Base-by-base conservation (phyloP, 2,113 vertebrate genomes). In the Pelmatolapia mariae region DNA sequence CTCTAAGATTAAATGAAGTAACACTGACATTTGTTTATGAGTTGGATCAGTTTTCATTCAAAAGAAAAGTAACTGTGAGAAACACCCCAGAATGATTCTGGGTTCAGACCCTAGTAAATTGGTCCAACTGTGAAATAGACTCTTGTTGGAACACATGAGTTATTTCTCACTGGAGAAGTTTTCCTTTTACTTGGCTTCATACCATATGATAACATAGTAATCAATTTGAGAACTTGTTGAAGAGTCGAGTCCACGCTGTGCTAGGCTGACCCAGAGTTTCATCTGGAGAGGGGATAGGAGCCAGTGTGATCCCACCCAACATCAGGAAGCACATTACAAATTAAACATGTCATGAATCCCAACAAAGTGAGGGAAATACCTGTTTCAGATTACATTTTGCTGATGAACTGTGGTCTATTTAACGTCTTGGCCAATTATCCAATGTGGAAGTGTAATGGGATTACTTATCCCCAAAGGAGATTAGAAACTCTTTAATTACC, bases 181-280 rank as follows among this genome's bases (percentile, higher is more conserved):
- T 80, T 71, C 63, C 52, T 66, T 73, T 78, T 16, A 43, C 18
- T 78, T 86, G 84, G 86, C 83, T 80, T 84, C 63, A 61, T 10
- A 57, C 57, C 61, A 13, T 61, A 78, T 7, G 59, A 88, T 80
- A 66, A 86, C 84, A 79, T 81, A 6, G 13, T 24, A 83, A 85
- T 90, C 90, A 91, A 79, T 83, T 22, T 4, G 15, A 90, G 81
- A 81, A 53, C 73, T 82, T 54, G 76, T 50, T 80, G 68, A 85
- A 83, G 89, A 78, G 84, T 57, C 10, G 24, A 76, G 53, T 38
- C 80, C 88, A 86, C 53, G 2, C 81, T 66, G 68, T 8, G 80
- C 61, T 83, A 63, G n/a, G 68, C 31, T 5, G 16, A 85, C 22
- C 61, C 3, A 10, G 22, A 79, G 57, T 54, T 78, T 59, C 82